Percentiles rank a stretch among this genome's conserved stretches.
Evolutionary conservation across 1,140 invertebrate genomes (phyloP).

Genomic region (Leptonema lineaticorne): DNA sequence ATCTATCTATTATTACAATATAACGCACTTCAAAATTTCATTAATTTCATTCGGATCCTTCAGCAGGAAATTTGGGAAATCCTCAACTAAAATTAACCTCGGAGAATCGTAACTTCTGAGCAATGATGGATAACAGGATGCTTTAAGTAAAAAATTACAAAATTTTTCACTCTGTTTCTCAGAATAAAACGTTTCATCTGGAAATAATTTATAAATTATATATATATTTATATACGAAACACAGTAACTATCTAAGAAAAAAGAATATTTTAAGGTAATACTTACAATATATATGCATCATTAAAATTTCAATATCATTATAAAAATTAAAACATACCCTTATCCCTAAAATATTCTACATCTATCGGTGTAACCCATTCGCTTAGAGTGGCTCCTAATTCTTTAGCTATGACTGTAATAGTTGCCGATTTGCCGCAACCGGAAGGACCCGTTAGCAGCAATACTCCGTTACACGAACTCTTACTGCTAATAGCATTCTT

Average conservation of each 20-base stretch:
- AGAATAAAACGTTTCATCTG: no score
- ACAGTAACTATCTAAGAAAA: not conserved
- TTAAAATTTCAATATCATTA: not conserved
- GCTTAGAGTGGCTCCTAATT: conserved; percentile 59
- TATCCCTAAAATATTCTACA: conserved; percentile 50
- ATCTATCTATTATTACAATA: conserved; percentile 12
- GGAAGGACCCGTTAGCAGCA: conserved; percentile 69
- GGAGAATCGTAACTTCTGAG: conserved; percentile 55
- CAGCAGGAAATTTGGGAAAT: conserved; percentile 71
- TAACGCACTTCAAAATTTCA: conserved; percentile 63
- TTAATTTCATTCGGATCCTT: conserved; percentile 62
- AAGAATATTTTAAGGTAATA: not conserved
- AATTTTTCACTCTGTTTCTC: conserved; percentile 66
- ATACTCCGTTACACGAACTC: conserved; percentile 55
- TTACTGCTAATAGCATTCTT: conserved; percentile 44
- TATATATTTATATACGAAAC: not conserved
- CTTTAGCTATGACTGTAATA: conserved; percentile 60
- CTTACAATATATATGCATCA: not conserved
- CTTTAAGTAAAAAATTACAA: conserved; percentile 65
- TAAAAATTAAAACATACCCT: conserved; percentile 43
- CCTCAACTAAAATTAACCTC: conserved; percentile 68
- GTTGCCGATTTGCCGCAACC: conserved; percentile 72
- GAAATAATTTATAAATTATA: no score
- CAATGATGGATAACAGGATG: conserved; percentile 68
- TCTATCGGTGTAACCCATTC: conserved; percentile 76